Evolutionary conservation across 2,113 vertebrate genomes (phyloP).

Genomic region (Mirounga angustirostris): DNA sequence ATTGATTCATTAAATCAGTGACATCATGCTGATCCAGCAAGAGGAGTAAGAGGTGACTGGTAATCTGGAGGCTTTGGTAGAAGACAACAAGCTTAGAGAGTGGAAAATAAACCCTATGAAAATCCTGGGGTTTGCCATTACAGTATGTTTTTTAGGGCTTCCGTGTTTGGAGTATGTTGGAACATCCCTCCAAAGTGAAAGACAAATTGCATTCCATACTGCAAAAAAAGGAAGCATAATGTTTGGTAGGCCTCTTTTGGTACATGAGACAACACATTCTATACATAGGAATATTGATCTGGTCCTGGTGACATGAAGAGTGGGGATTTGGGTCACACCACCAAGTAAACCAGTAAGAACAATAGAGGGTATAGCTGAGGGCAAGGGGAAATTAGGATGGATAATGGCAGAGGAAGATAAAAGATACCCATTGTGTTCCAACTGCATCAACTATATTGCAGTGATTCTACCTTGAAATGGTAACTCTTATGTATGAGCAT

Average conservation of each 20-base stretch:
- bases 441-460: not conserved
- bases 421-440: not conserved
- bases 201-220: not conserved
- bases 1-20: not conserved
- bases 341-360: not conserved
- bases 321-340: not conserved
- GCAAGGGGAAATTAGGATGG: too few relatives aligned
- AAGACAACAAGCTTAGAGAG: not conserved
- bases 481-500: not conserved
- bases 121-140: accelerated
- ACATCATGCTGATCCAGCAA: not conserved
- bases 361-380: not conserved
- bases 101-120: not conserved
- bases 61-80: too few relatives aligned
- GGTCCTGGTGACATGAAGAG: not conserved
- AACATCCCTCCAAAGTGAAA: not conserved
- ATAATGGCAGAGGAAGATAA: not conserved
- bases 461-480: not conserved
- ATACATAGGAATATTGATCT: not conserved
- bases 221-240: not conserved
- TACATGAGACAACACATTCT: not conserved
- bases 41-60: not conserved
- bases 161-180: not conserved
- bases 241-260: not conserved
- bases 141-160: not conserved